These are phyloP conservation scores for Hirudo medicinalis DNA, from an alignment of 1,140 invertebrate species.

Conservation along the genomic window DNA sequence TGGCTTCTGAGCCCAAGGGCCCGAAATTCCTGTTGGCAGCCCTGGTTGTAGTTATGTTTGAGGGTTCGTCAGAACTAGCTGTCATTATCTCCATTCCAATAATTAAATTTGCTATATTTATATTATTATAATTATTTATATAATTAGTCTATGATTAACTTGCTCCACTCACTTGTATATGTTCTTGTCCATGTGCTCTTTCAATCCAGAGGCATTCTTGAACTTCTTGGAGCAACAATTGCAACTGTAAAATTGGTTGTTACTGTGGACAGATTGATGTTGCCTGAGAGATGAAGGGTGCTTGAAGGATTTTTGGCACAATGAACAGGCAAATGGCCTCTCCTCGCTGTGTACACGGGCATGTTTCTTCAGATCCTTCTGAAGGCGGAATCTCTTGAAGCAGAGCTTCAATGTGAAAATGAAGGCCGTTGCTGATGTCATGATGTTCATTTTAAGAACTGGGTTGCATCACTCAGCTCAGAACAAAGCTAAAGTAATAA, in stretches of 20 bases:
- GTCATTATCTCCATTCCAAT: too few species aligned
- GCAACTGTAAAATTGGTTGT: background rate
- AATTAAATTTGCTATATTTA: too few species aligned
- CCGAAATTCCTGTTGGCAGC: too few species aligned
- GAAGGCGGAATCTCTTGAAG: conserved; percentile 88
- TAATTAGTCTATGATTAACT: background rate
- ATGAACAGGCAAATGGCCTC: conserved; percentile 51
- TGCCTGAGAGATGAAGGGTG: conserved; percentile 35
- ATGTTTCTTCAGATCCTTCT: conserved; percentile 96
- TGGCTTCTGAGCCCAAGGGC: too few species aligned
- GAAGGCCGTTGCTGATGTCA: background rate
- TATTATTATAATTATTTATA: background rate
- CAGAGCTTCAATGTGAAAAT: conserved; percentile 44
- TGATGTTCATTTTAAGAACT: background rate
- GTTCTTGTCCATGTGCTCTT: conserved; percentile 11
- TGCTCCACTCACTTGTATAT: background rate
- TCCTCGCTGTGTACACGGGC: conserved; percentile 85
- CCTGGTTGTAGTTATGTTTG: too few species aligned
- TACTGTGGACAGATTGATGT: conserved; percentile 30
- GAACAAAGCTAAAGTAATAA: background rate
- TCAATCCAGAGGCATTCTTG: background rate
- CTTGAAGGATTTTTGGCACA: conserved; percentile 36
- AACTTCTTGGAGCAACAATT: background rate
- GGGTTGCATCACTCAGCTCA: background rate
- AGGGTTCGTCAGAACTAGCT: too few species aligned